Conservation (phyloP, 2,888 invertebrate species). For the Bellardia pandia region DNA sequence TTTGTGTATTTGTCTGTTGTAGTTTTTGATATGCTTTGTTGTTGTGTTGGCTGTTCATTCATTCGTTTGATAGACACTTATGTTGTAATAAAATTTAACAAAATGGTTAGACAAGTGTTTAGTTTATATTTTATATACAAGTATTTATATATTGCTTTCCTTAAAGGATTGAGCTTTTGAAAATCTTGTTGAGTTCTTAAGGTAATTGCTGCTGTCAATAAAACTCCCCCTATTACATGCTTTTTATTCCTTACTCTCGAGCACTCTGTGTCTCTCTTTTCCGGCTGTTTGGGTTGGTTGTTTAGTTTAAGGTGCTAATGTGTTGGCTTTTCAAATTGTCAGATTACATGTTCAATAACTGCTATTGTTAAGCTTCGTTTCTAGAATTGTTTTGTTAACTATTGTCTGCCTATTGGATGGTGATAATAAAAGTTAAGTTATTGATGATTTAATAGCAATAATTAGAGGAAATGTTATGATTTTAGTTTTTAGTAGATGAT, state of each 20-base stretch:
- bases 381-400: not conserved
- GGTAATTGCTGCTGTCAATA: conserved; percentile 83
- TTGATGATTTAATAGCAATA: conserved; percentile 55
- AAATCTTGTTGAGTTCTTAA: conserved; percentile 66
- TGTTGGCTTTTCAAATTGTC: conserved; percentile 65
- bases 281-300: conserved; percentile 16
- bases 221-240: conserved; percentile 80
- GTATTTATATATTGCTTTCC: conserved; percentile 36
- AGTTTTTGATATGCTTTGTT: conserved; percentile 28
- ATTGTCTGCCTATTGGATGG: not conserved
- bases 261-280: conserved; percentile 13
- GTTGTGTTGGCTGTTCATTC: conserved; percentile 41
- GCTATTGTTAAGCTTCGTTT: conserved; percentile 20
- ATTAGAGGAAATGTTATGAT: conserved; percentile 50
- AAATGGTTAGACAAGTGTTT: conserved; percentile 69
- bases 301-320: conserved; percentile 67
- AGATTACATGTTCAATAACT: conserved; percentile 71
- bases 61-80: conserved; percentile 69
- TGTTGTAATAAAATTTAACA: conserved; percentile 62
- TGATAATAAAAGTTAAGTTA: conserved; percentile 57
- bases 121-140: not conserved
- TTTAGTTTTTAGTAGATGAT: not conserved
- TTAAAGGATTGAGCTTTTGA: conserved; percentile 64
- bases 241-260: not conserved
- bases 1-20: not conserved